A percentile compares a stretch with the other conserved stretches of the same genome.
phyloP scores from a whole-genome alignment of 2,797 vertebrate genomes.

The Hafferia zeledoni region DNA sequence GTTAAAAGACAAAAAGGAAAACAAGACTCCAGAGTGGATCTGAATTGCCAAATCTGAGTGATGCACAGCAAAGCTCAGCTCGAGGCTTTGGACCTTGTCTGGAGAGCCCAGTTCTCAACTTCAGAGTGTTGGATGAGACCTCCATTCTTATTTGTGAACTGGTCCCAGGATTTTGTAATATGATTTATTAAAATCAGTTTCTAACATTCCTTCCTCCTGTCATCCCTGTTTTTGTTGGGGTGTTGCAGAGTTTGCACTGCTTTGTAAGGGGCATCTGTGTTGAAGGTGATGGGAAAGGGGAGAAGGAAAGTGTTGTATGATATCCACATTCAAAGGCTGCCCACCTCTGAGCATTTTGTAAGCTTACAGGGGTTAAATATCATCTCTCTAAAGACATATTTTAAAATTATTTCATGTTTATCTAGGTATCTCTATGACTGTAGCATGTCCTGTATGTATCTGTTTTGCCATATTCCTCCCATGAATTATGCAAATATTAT shows the following conservation, averaged over 20 bases:
- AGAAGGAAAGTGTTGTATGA: background rate
- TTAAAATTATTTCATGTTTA: background rate
- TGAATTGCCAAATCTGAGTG: background rate
- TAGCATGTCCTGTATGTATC: background rate
- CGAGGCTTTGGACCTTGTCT: background rate
- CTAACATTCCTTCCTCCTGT: slow-evolving; percentile 20
- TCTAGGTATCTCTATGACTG: background rate
- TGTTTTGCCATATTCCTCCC: background rate
- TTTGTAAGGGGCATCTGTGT: background rate
- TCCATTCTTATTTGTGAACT: background rate
- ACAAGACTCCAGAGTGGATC: background rate
- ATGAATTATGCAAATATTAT: background rate
- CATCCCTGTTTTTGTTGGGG: background rate
- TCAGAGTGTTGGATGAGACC: background rate
- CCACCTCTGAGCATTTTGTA: background rate
- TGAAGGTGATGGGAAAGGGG: background rate
- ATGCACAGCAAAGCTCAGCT: background rate
- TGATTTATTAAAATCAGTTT: slow-evolving; percentile 68
- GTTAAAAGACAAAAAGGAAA: background rate
- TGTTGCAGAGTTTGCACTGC: background rate
- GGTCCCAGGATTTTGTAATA: slow-evolving; percentile 57
- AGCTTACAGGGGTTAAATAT: background rate
- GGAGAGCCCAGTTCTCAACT: background rate
- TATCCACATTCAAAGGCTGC: background rate
- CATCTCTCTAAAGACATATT: background rate